phyloP scores from a whole-genome alignment of 2,113 vertebrate genomes.

The Carettochelys insculpta region DNA sequence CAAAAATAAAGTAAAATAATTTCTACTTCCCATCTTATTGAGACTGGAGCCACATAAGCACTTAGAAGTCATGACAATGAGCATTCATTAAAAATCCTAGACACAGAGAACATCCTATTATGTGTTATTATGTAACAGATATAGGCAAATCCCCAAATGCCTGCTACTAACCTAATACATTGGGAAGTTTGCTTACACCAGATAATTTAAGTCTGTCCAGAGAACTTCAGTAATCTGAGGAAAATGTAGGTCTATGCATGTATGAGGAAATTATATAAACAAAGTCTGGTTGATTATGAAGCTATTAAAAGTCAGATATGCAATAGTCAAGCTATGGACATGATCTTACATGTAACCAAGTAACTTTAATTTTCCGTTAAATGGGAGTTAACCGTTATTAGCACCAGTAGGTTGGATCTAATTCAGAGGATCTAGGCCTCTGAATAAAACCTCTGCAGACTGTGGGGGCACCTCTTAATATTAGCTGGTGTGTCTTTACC shows the following conservation, averaged over 20 bases:
- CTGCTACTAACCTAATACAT: background rate
- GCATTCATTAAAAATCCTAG: background rate
- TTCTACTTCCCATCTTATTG: background rate
- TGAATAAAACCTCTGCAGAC: background rate
- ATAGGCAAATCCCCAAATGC: background rate
- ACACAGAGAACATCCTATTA: fast-evolving
- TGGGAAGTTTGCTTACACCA: background rate
- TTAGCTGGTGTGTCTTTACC: background rate
- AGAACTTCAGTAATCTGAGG: background rate
- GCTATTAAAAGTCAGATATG: background rate
- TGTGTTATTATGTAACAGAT: background rate
- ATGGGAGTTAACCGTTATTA: background rate
- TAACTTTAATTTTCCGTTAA: background rate
- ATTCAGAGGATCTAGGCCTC: background rate
- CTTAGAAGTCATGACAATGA: background rate
- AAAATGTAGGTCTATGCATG: background rate
- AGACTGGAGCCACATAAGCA: background rate
- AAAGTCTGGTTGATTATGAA: background rate
- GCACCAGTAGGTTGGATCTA: background rate
- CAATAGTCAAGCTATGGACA: background rate
- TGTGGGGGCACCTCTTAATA: background rate
- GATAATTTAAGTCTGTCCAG: background rate
- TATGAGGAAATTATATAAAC: background rate
- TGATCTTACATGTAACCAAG: background rate
- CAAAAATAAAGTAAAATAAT: background rate